These are phyloP conservation scores for Bubo bubo DNA, from an alignment of 2,113 vertebrate species.

Conservation along the genomic window DNA sequence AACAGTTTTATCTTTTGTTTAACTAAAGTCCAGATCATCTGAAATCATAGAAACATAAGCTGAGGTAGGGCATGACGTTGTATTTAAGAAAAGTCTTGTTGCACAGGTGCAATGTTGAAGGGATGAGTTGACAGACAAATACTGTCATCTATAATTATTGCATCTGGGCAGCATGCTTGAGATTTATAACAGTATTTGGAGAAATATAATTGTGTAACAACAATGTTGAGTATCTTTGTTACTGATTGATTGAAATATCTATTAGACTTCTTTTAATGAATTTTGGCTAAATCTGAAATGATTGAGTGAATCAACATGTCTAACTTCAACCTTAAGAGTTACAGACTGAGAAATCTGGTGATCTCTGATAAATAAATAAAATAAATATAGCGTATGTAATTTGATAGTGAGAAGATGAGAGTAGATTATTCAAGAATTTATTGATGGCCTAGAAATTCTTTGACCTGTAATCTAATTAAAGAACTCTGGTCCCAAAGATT, in stretches of 20 bases:
- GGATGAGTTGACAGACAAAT: not conserved
- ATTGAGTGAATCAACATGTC: not conserved
- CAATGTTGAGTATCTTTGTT: not conserved
- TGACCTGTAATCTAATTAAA: not conserved
- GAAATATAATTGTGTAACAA: not conserved
- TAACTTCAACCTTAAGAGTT: not conserved
- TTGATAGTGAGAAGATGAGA: conserved; percentile 15
- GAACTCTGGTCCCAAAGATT: not conserved
- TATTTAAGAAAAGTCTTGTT: not conserved
- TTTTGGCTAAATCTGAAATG: not conserved
- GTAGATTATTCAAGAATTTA: conserved; percentile 5
- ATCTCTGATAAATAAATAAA: not conserved
- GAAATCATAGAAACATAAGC: not conserved
- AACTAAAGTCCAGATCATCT: not conserved
- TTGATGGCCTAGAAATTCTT: not conserved
- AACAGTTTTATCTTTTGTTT: not conserved
- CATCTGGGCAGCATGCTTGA: not conserved
- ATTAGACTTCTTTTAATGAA: not conserved
- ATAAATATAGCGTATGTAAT: not conserved
- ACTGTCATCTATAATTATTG: not conserved
- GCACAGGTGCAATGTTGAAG: not conserved
- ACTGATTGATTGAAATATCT: not conserved
- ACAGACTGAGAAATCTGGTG: not conserved
- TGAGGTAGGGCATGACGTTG: not conserved
- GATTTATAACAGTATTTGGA: not conserved